These are phyloP conservation scores for Acestrorhynchus altus DNA, from an alignment of 2,797 vertebrate species.

Conservation along the genomic window DNA sequence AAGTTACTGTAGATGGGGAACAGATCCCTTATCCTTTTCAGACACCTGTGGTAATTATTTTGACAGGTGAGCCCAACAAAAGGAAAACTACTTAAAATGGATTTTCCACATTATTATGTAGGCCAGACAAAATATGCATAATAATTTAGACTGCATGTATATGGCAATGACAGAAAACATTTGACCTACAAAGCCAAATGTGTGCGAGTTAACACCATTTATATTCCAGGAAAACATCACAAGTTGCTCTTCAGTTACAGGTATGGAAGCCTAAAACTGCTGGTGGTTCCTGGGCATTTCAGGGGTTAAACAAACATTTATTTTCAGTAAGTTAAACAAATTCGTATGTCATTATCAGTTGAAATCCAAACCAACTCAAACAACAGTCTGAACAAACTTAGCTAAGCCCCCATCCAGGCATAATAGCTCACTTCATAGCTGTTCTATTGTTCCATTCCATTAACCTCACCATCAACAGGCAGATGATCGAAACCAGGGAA, in stretches of 20 bases:
- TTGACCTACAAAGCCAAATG: too few species aligned
- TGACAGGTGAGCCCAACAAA: too few species aligned
- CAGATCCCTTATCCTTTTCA: too few species aligned
- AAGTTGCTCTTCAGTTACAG: not conserved
- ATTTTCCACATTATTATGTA: too few species aligned
- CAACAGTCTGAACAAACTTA: not conserved
- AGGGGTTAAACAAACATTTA: not conserved
- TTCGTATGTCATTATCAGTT: not conserved
- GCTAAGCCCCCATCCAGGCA: slow-evolving; percentile 5
- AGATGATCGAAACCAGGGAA: not conserved
- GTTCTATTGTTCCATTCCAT: slow-evolving; percentile 29
- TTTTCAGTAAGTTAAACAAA: slow-evolving; percentile 1
- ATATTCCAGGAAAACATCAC: not conserved
- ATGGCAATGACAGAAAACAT: too few species aligned
- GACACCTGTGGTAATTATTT: too few species aligned
- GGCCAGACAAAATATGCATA: too few species aligned
- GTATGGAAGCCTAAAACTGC: not conserved
- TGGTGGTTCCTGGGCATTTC: not conserved
- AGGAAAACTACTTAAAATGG: too few species aligned
- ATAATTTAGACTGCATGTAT: too few species aligned
- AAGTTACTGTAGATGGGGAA: too few species aligned
- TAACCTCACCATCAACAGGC: slow-evolving; percentile 22
- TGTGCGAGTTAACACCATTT: not conserved
- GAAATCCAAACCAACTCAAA: not conserved
- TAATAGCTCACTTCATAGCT: slow-evolving; percentile 18